A percentile compares a stretch with the other conserved stretches of the same genome.
Evolutionary conservation across 2,113 vertebrate species (phyloP).

Genomic region (Aramus guarauna): DNA sequence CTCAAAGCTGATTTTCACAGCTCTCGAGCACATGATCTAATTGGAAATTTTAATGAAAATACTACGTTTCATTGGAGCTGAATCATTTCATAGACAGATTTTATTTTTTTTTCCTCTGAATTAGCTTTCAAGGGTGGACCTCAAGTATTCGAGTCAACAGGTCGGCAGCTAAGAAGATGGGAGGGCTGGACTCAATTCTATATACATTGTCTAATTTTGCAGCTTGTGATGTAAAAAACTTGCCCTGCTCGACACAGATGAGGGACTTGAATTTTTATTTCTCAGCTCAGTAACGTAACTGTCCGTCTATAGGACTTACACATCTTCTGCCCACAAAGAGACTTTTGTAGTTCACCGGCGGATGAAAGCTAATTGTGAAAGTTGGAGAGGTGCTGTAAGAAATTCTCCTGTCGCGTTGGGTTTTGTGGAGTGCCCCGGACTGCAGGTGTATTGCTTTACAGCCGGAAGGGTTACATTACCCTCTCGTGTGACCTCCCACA

Average conservation of each 20-base stretch:
- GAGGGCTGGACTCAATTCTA: background rate
- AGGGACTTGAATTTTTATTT: background rate
- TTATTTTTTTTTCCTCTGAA: background rate
- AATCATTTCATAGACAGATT: background rate
- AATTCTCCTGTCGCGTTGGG: fast-evolving
- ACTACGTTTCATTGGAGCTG: background rate
- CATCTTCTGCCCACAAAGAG: background rate
- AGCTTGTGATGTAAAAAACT: background rate
- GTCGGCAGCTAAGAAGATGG: background rate
- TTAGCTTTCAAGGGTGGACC: background rate
- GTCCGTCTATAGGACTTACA: background rate
- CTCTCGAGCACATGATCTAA: background rate
- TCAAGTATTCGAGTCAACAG: background rate
- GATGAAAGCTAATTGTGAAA: background rate
- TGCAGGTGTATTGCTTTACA: background rate
- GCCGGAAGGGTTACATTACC: fast-evolving
- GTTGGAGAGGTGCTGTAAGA: background rate
- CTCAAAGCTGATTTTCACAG: background rate
- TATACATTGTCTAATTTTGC: background rate
- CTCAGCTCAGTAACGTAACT: background rate
- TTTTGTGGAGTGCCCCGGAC: background rate
- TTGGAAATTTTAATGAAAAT: background rate
- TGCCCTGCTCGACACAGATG: background rate
- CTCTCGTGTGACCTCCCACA: fast-evolving
- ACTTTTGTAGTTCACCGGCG: background rate